Base-by-base conservation (phyloP, 2,888 invertebrate genomes). In the Perdita meconis region DNA sequence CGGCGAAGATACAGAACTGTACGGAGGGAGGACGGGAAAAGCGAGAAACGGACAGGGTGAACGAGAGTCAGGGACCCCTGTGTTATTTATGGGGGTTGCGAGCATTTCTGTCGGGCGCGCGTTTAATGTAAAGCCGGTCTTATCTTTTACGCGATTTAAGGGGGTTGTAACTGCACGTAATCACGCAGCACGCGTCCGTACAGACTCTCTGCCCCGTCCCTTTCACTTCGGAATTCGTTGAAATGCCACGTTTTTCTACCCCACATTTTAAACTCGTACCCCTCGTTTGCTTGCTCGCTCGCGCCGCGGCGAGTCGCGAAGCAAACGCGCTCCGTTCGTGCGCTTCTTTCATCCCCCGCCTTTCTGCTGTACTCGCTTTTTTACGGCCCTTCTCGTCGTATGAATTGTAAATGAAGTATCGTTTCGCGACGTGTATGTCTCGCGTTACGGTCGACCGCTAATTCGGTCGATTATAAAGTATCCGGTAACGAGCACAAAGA, bases 131-230 rank as follows among this genome's bases (percentile, higher is more conserved):
- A 86, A 85, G 86, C 80, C 72, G 73, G 86, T 60, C 87, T 87
- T 86, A 87, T 87, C 86, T 87, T 87, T 87, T 85, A 85, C 86
- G 80, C 87, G 87, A 87, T 85, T 86, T 87, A 83, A 86, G 78
- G 78, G 85, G 76, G 69, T 78, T 81, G 87, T 86, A 86, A 87
- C 85, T 85, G 83, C 87, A 38, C 83, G 85, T 87, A 86, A 86
- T 86, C 85, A 87, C 86, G 85, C 86, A 81, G 73, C 74, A 72
- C 81, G 76, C 76, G 81, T 71, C 55, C 55, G 38, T 24, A 53
- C 68, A n/a, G 13, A 26, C 19, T 19, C 19, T 19, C 47, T 30
- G 24, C 34, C 30, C 57, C 67, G 79, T 81, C 81, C 78, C 75
- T 76, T 84, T 79, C 86, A 64, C 81, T 82, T 74, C 61, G 79